Base-by-base conservation (phyloP, 2,113 vertebrate genomes). In the Charina bottae region DNA sequence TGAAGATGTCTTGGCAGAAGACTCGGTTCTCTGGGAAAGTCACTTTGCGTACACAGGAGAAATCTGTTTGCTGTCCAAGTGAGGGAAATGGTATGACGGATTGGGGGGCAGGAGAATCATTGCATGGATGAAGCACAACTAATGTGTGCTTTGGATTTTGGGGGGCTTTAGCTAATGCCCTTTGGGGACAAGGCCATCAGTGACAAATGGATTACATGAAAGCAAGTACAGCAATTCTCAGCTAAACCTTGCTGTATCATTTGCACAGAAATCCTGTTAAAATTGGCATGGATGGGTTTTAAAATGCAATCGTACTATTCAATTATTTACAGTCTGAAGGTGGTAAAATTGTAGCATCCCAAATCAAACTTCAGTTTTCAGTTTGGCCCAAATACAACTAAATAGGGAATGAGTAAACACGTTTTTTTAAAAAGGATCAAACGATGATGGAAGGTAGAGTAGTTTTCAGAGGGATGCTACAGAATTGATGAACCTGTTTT, bases 221-320 rank as follows among this genome's bases (percentile, higher is more conserved):
- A 95, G 89, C 95, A 95, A 88, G 86, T 53, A 62, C 85, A 94
- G 93, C 64, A 90, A 89, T 91, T 62, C 87, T 93, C 93, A 49
- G 33, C 94, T 96, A 89, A 78, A 59, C 7, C 15, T 37, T 33
- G 21, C 33, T 93, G 24, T 87, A 93, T 91, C 86, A 72, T 96
- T 95, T 94, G 93, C 60, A 92, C 90, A 92, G 93, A 94, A 92
- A 86, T 93, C 60, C 91, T 92, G 92, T 10, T 64, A 53, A 90
- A 91, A 62, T 90, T 95, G 90, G 92, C 59, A 94, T 23, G 92
- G 94, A 42, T 95, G 96, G 93, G 89, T 78, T 94, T 95, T 94
- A 90, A 93, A 37, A 93, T 93, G 21, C 2, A 6, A 78, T 78
- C 42, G 72, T 78, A 42, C 62, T 84, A 5, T 64, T 89, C 93